These are phyloP conservation scores for Amblyraja radiata DNA, from an alignment of 2,797 vertebrate species.

Conservation along the genomic window DNA sequence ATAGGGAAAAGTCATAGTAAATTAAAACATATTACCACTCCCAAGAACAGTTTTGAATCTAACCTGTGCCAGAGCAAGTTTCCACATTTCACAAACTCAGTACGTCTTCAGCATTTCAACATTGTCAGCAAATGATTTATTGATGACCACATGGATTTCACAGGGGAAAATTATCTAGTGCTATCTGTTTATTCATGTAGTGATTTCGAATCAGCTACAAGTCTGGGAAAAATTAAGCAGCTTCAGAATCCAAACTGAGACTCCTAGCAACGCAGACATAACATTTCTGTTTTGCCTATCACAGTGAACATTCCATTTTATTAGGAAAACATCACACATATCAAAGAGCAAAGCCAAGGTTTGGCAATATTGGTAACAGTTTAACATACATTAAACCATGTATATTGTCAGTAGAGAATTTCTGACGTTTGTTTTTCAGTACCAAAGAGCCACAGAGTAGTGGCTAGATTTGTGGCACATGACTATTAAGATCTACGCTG, in stretches of 20 bases:
- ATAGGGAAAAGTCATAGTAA: neutral
- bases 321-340: neutral
- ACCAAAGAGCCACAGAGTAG: neutral
- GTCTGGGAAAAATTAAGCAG: neutral
- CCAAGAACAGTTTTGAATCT: neutral
- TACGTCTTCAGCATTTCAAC: neutral
- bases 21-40: neutral
- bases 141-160: neutral
- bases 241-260: neutral
- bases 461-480: neutral
- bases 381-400: neutral
- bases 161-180: neutral
- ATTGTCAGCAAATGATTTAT: neutral
- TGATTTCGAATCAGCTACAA: neutral
- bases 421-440: neutral
- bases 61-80: neutral
- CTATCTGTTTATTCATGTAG: neutral
- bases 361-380: neutral
- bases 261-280: neutral
- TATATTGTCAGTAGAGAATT: neutral
- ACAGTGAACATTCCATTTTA: neutral
- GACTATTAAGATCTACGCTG: too few relatives aligned
- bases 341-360: neutral
- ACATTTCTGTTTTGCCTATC: neutral
- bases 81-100: neutral